Percentiles rank a stretch among this genome's conserved stretches.
These are phyloP conservation scores for Acinonyx jubatus DNA, from an alignment of 2,113 vertebrate genomes.

Conservation along the genomic window DNA sequence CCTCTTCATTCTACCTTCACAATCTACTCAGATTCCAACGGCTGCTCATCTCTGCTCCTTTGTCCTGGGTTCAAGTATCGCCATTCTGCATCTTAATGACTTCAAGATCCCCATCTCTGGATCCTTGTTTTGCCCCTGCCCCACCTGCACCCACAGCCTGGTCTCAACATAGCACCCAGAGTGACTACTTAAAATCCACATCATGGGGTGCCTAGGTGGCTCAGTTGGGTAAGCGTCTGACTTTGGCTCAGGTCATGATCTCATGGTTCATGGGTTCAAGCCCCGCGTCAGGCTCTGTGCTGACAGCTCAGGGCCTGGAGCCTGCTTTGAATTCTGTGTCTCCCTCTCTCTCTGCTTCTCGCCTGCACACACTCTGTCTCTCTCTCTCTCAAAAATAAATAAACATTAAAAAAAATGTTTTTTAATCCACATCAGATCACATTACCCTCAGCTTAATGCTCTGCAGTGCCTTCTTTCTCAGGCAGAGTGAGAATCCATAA, in stretches of 20 bases:
- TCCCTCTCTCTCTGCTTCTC: too few relatives aligned
- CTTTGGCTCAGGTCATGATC: too few relatives aligned
- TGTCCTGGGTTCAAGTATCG: neutral
- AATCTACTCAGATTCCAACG: neutral
- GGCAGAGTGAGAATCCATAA: neutral
- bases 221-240: too few relatives aligned
- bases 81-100: neutral
- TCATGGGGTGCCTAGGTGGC: too few relatives aligned
- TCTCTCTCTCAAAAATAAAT: too few relatives aligned
- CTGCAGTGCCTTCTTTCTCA: neutral
- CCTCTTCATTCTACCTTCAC: neutral
- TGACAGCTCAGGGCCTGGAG: too few relatives aligned
- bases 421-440: neutral
- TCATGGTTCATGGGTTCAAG: too few relatives aligned
- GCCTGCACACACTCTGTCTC: too few relatives aligned
- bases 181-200: neutral
- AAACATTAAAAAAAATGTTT: too few relatives aligned
- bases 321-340: too few relatives aligned
- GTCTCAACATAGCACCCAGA: neutral
- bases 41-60: neutral
- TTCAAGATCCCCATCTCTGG: neutral
- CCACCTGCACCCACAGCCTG: neutral
- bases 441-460: neutral
- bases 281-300: too few relatives aligned
- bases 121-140: neutral